Base-by-base conservation (phyloP, 2,797 vertebrate genomes). In the Melanogrammus aeglefinus region DNA sequence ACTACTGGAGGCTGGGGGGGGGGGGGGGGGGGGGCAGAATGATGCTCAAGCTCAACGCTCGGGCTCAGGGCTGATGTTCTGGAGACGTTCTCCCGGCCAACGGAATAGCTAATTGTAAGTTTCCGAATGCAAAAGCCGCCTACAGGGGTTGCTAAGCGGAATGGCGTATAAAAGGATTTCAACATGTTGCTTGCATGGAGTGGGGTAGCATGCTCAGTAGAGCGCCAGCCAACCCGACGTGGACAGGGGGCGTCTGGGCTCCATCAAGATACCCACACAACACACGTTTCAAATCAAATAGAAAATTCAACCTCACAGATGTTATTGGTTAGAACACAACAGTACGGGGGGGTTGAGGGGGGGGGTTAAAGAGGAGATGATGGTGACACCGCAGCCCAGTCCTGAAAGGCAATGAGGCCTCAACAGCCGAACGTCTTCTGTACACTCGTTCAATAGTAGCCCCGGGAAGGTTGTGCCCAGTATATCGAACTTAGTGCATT, bases 41-140 rank as follows among this genome's bases (percentile, higher is more conserved):
- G 12, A 57, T 21, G 47, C 18, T 57, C 47, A 57, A 57, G 47
- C 47, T 57, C 47, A 18, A 80, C 85, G 80, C 84, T 57, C 82
- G 78, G 79, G 76, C 82, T 76, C 21, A 74, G 90, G 91, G 89
- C 75, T 75, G 80, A 81, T 91, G 90, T 91, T 90, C 89, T 82
- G 83, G 84, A 91, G 90, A 88, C 85, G 86, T 87, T 82, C 91
- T 89, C 91, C 84, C 47, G 86, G 86, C 86, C 92, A 93, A 93
- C 89, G 89, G 93, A 92, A 89, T 89, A 91, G 90, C 91, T 92
- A 93, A 95, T 94, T 93, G 91, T 91, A 90, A 87, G 92, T 93
- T 93, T 94, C 83, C 24, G 89, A 90, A 93, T 93, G 92, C 89
- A 94, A 63, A 94, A 94, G 89, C 91, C 86, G 91, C 91, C 92